These are phyloP conservation scores for Reinhardtius hippoglossoides DNA, from an alignment of 2,113 vertebrate genomes.

Conservation along the genomic window DNA sequence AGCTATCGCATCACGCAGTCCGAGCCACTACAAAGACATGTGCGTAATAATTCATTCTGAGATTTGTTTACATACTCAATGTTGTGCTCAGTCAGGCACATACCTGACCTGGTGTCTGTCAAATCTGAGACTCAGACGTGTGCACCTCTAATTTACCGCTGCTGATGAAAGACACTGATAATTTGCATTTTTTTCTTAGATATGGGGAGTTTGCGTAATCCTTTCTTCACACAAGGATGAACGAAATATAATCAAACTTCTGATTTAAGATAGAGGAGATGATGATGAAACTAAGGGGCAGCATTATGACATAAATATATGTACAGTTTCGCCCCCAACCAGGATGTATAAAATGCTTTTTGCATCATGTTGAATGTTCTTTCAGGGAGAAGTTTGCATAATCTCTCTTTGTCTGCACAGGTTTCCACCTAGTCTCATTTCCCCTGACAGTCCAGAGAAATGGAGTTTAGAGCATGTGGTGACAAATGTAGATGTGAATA, in stretches of 20 bases:
- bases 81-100: conserved; percentile 18
- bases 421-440: background rate
- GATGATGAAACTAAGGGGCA: conserved; percentile 14
- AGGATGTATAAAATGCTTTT: background rate
- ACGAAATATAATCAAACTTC: conserved; percentile 10
- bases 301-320: background rate
- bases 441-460: background rate
- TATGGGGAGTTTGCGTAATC: background rate
- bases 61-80: conserved; percentile 41
- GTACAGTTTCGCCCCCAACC: background rate
- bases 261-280: conserved; percentile 15
- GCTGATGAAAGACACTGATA: conserved; percentile 3
- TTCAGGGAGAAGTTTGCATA: background rate
- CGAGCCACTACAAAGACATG: conserved; percentile 32
- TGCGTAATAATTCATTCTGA: conserved; percentile 17
- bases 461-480: background rate
- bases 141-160: conserved; percentile 11
- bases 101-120: conserved; percentile 30
- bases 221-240: conserved; percentile 11
- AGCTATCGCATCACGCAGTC: conserved; percentile 3
- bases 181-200: conserved; percentile 39
- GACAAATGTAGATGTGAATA: background rate
- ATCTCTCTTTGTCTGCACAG: background rate
- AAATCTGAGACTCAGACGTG: conserved; percentile 11
- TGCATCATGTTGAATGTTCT: background rate